Evolutionary conservation across 2,888 invertebrate species (phyloP).

Genomic region (Teleiodes luculella): DNA sequence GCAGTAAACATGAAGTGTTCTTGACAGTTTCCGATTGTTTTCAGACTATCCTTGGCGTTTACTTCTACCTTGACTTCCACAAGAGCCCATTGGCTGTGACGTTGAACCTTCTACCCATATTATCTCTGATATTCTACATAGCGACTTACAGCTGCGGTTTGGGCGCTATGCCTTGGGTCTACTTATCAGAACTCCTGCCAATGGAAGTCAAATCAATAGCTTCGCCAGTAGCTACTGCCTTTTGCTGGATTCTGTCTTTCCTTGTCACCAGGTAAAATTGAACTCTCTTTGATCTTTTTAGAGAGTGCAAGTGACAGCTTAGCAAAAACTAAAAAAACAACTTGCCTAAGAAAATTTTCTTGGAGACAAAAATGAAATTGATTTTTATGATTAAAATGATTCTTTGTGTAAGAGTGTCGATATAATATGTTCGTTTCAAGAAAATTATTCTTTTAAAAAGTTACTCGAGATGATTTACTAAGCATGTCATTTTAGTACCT

Average conservation of each 20-base stretch:
- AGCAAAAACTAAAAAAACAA: too few species aligned
- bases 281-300: too few species aligned
- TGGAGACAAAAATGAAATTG: too few species aligned
- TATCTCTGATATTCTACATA: constrained; percentile 85
- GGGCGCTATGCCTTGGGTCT: constrained; percentile 90
- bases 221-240: constrained; percentile 85
- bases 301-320: too few species aligned
- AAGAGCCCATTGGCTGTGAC: constrained; percentile 52
- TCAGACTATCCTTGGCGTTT: constrained; percentile 73
- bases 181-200: constrained; percentile 90
- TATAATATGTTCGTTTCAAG: too few species aligned
- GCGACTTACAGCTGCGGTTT: constrained; percentile 86
- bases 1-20: too few species aligned
- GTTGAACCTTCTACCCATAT: constrained; percentile 84
- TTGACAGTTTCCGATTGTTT: background rate
- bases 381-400: too few species aligned
- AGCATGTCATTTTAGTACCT: too few species aligned
- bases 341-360: too few species aligned
- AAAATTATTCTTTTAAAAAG: too few species aligned
- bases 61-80: constrained; percentile 78
- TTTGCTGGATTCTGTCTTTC: constrained; percentile 87
- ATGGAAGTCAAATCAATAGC: constrained; percentile 86
- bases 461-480: too few species aligned
- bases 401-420: too few species aligned
- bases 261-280: constrained; percentile 81